These are phyloP conservation scores for Escarpia spicata DNA, from an alignment of 2,888 invertebrate genomes.

Conservation along the genomic window DNA sequence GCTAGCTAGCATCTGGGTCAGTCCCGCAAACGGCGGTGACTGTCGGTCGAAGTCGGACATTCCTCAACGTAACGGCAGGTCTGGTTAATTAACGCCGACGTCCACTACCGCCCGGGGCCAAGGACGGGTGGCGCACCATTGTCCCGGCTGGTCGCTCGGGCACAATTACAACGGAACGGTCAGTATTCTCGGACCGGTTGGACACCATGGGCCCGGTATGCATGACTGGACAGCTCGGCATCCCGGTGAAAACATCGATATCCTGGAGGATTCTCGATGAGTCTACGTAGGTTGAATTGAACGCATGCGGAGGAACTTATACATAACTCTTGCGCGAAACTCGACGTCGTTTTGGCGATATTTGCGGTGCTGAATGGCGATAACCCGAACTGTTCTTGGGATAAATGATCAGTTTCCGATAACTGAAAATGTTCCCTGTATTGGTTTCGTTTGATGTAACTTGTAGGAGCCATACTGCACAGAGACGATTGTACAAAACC, in stretches of 20 bases:
- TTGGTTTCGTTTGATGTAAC: too few relatives aligned
- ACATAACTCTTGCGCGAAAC: not conserved
- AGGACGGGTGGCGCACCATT: not conserved
- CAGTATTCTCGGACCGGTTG: not conserved
- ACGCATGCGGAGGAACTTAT: not conserved
- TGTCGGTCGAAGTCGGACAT: not conserved
- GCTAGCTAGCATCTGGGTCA: not conserved
- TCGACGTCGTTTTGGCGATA: not conserved
- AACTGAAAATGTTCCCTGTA: too few relatives aligned
- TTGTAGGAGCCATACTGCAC: not conserved
- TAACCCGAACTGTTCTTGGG: too few relatives aligned
- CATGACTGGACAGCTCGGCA: not conserved
- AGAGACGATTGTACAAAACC: not conserved
- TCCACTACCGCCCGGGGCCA: not conserved
- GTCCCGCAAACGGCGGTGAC: not conserved
- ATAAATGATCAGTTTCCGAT: too few relatives aligned
- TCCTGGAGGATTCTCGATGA: not conserved
- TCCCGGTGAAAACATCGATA: not conserved
- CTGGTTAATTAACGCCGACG: not conserved
- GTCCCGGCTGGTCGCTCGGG: not conserved
- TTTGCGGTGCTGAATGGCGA: not conserved
- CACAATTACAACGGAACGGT: not conserved
- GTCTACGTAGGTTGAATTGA: not conserved
- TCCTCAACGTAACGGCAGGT: not conserved
- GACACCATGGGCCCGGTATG: not conserved